A percentile compares a stretch with the other conserved stretches of the same genome.
These are phyloP conservation scores for Drosophila mojavensis DNA, from an alignment of 1,140 invertebrate species.

Conservation along the genomic window DNA sequence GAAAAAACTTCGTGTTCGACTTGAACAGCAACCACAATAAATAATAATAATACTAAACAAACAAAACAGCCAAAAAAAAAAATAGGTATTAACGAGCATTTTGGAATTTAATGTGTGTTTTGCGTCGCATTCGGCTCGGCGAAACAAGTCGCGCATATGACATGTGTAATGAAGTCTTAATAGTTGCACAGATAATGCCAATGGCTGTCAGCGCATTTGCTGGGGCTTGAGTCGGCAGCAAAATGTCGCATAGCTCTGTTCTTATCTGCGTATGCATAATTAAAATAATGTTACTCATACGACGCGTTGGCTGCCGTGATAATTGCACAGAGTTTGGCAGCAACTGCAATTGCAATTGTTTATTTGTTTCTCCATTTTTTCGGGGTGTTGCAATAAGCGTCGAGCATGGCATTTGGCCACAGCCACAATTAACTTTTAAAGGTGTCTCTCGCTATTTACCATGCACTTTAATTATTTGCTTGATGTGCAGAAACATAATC, in stretches of 20 bases:
- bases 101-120: slow-evolving; percentile 70
- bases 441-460: slow-evolving; percentile 12
- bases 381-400: slow-evolving; percentile 16
- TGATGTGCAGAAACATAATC: slow-evolving; percentile 14
- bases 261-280: slow-evolving; percentile 63
- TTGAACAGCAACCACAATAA: slow-evolving; percentile 29
- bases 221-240: slow-evolving; percentile 15
- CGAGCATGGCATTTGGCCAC: background rate
- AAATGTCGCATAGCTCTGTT: slow-evolving; percentile 59
- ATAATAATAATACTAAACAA: slow-evolving; percentile 12
- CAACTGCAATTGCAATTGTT: background rate
- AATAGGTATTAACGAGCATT: slow-evolving; percentile 64
- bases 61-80: slow-evolving; percentile 1
- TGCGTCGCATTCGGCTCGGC: slow-evolving; percentile 25
- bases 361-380: too few species aligned
- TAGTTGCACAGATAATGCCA: slow-evolving; percentile 70
- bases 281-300: slow-evolving; percentile 77
- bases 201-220: slow-evolving; percentile 33
- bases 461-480: slow-evolving; percentile 24
- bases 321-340: slow-evolving; percentile 44
- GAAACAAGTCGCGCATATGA: slow-evolving; percentile 65
- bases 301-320: slow-evolving; percentile 59
- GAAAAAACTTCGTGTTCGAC: slow-evolving; percentile 10
- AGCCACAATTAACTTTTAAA: slow-evolving; percentile 18
- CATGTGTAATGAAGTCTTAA: slow-evolving; percentile 82